A percentile compares a stretch with the other conserved stretches of the same genome.
Evolutionary conservation across 2,888 invertebrate genomes (phyloP).

Genomic region (Stenurella melanura): DNA sequence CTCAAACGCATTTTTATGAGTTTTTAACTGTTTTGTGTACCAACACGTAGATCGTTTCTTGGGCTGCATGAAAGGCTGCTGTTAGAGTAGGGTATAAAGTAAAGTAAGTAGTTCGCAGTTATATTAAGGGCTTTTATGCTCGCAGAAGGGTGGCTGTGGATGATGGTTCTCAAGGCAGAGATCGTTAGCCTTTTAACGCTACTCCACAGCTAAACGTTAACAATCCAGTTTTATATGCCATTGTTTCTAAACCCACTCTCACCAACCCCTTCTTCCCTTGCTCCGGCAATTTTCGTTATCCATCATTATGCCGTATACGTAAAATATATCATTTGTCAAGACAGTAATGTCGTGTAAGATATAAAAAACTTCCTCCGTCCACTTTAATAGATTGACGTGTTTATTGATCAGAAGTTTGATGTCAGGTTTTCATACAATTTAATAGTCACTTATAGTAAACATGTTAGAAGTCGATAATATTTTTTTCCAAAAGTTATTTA

Average conservation of each 20-base stretch:
- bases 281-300: constrained; percentile 26
- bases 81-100: constrained; percentile 21
- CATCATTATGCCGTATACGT: constrained; percentile 34
- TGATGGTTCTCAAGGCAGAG: constrained; percentile 53
- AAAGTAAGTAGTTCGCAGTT: constrained; percentile 53
- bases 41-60: constrained; percentile 41
- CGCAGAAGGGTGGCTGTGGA: constrained; percentile 51
- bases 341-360: constrained; percentile 5
- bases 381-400: background rate
- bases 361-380: background rate
- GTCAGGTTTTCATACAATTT: too few species aligned
- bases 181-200: constrained; percentile 56
- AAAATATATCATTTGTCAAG: constrained; percentile 24
- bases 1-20: background rate
- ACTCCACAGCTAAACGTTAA: constrained; percentile 51
- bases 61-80: constrained; percentile 39
- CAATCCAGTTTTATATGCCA: constrained; percentile 49
- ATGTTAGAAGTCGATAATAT: too few species aligned
- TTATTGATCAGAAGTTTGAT: background rate
- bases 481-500: too few species aligned
- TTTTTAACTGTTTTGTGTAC: constrained; percentile 24
- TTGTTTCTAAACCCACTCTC: constrained; percentile 45
- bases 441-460: too few species aligned
- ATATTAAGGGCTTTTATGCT: constrained; percentile 55
- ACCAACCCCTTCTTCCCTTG: constrained; percentile 1